Conservation (phyloP, 2,888 invertebrate genomes). For the Gisinianus flammeolus region DNA sequence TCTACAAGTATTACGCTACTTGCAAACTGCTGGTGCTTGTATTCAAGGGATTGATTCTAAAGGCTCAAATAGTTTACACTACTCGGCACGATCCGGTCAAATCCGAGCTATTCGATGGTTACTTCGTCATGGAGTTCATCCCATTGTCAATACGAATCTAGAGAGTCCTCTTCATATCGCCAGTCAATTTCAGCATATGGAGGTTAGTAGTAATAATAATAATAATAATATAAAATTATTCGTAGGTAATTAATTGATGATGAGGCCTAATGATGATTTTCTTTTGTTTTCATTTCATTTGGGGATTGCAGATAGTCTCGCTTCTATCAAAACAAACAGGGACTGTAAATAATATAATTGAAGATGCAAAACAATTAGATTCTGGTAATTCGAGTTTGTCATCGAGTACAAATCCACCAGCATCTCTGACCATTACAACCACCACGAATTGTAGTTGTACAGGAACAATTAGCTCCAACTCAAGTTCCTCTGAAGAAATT, state of each 20-base stretch:
- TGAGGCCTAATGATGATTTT: not conserved
- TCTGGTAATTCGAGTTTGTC: constrained; percentile 57
- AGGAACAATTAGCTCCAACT: constrained; percentile 41
- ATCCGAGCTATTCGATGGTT: constrained; percentile 76
- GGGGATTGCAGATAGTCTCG: constrained; percentile 23
- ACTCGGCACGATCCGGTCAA: constrained; percentile 64
- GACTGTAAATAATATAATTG: not conserved
- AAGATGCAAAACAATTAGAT: constrained; percentile 30
- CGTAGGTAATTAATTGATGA: not conserved
- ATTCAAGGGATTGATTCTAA: constrained; percentile 54
- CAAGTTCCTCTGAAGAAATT: constrained; percentile 20
- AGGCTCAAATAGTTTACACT: constrained; percentile 62
- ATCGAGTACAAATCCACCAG: constrained; percentile 51
- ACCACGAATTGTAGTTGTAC: constrained; percentile 46
- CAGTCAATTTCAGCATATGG: constrained; percentile 86
- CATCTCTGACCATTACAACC: constrained; percentile 20
- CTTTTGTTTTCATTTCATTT: not conserved
- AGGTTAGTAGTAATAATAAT: constrained; percentile 67
- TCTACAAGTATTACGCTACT: constrained; percentile 60
- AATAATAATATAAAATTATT: too few species aligned
- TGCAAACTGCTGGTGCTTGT: constrained; percentile 54
- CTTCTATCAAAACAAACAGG: constrained; percentile 26
- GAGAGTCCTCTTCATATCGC: constrained; percentile 91
- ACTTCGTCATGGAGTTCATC: constrained; percentile 78
- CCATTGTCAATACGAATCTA: constrained; percentile 82